phyloP scores from a whole-genome alignment of 2,888 invertebrate species.

The Laothoe populi region DNA sequence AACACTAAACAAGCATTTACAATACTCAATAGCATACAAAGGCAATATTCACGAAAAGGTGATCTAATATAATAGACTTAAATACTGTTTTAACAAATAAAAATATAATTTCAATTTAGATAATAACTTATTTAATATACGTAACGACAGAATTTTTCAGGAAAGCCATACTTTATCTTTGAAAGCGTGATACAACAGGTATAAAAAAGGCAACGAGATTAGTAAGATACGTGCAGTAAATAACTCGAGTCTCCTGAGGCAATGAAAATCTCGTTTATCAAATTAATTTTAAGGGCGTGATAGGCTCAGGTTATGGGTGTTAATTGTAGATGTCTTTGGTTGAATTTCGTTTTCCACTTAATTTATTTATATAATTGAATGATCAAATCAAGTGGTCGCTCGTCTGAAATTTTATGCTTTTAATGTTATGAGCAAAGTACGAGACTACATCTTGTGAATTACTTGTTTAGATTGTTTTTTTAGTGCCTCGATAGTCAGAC shows the following conservation, averaged over 20 bases:
- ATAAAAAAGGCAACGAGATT: slow-evolving; percentile 18
- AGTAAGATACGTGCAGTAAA: slow-evolving; percentile 30
- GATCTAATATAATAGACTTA: no score
- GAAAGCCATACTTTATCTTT: not conserved
- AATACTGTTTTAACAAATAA: not conserved
- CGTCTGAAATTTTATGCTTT: no score
- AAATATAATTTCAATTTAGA: not conserved
- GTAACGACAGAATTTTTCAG: not conserved
- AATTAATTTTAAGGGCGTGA: slow-evolving; percentile 49
- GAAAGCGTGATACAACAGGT: slow-evolving; percentile 1
- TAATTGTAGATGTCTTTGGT: slow-evolving; percentile 30
- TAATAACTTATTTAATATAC: not conserved
- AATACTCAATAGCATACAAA: no score
- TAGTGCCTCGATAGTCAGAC: no score
- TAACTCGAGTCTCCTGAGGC: slow-evolving; percentile 50
- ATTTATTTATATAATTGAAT: not conserved
- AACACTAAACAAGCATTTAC: no score
- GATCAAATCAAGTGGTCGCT: no score
- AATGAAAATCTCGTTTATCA: slow-evolving; percentile 60
- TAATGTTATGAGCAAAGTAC: no score
- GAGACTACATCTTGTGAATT: no score
- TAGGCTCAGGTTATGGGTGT: slow-evolving; percentile 42
- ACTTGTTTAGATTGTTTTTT: no score
- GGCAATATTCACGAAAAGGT: no score
- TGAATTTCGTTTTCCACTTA: slow-evolving; percentile 2